phyloP scores from a whole-genome alignment of 2,797 vertebrate genomes.

The Phaenicophaeus curvirostris region DNA sequence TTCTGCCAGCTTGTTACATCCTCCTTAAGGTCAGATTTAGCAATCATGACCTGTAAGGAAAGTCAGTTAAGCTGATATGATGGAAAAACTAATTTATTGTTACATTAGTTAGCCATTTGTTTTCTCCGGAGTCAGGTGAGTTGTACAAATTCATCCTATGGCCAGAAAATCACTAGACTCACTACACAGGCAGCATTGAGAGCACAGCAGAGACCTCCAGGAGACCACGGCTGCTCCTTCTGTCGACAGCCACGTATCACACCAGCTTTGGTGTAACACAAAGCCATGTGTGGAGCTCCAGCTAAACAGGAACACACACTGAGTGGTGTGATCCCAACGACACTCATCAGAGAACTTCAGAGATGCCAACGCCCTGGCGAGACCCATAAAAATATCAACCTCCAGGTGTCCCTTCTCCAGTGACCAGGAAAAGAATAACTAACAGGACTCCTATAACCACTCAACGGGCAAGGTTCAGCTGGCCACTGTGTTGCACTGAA shows the following conservation, averaged over 20 bases:
- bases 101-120: background rate
- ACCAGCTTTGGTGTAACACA: background rate
- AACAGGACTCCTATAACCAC: background rate
- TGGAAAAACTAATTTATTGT: background rate
- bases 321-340: fast-evolving
- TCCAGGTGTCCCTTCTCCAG: background rate
- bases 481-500: background rate
- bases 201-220: background rate
- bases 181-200: background rate
- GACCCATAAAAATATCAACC: background rate
- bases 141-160: background rate
- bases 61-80: background rate
- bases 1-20: background rate
- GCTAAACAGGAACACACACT: fast-evolving
- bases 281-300: background rate
- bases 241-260: background rate
- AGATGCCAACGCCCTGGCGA: background rate
- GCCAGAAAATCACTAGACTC: background rate
- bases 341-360: background rate
- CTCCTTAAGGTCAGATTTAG: background rate
- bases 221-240: background rate
- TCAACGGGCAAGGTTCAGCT: background rate
- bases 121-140: background rate
- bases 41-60: background rate
- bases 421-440: background rate